Percentiles rank a stretch among this genome's conserved stretches.
Evolutionary conservation across 2,888 invertebrate species (phyloP).

Genomic region (Ecdyonurus torrentis): DNA sequence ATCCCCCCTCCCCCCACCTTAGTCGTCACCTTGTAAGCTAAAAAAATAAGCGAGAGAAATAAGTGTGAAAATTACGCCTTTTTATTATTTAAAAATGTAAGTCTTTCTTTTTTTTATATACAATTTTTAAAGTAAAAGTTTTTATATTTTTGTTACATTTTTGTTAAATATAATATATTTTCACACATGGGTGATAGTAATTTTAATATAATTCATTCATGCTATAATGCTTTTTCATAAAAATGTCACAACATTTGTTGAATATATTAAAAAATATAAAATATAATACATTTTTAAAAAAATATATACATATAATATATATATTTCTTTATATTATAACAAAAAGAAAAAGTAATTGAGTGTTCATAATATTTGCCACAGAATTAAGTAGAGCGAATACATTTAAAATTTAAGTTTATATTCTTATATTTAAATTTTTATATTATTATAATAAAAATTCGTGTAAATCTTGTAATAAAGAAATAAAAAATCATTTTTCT

Average conservation of each 20-base stretch:
- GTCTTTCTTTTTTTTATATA: neutral
- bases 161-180: neutral
- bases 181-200: neutral
- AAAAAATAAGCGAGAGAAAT: neutral
- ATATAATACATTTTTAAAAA: too few species aligned
- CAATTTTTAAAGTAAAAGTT: neutral
- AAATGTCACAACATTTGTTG: neutral
- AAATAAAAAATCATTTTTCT: neutral
- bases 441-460: neutral
- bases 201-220: neutral
- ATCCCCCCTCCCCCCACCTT: constrained; percentile 3
- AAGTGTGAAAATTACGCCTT: neutral
- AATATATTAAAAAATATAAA: neutral
- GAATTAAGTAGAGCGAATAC: neutral
- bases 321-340: neutral
- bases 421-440: neutral
- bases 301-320: too few species aligned
- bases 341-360: neutral
- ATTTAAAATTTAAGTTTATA: neutral
- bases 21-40: neutral
- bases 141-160: neutral
- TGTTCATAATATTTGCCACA: neutral
- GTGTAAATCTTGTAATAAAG: neutral
- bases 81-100: too few species aligned
- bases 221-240: neutral